These are phyloP conservation scores for Pogonophryne albipinna DNA, from an alignment of 2,797 vertebrate species.

Conservation along the genomic window DNA sequence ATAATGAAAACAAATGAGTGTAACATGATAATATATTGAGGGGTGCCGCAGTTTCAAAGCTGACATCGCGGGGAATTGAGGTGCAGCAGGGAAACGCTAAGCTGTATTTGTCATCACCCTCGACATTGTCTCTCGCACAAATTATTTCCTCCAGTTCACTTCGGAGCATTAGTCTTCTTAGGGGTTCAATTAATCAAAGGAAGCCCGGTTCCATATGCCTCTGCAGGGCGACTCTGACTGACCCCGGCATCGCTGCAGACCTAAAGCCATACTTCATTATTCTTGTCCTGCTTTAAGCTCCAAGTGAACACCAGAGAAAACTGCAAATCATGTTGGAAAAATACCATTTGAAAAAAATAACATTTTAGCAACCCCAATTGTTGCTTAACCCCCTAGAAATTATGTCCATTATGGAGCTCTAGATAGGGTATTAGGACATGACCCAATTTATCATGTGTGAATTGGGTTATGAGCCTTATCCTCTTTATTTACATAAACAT, in stretches of 20 bases:
- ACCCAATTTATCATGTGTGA: constrained; percentile 64
- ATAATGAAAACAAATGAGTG: constrained; percentile 86
- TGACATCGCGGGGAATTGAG: constrained; percentile 74
- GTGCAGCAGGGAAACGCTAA: constrained; percentile 80
- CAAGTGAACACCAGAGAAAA: constrained; percentile 35
- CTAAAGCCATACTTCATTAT: constrained; percentile 50
- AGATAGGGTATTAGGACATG: constrained; percentile 61
- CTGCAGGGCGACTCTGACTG: constrained; percentile 57
- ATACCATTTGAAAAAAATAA: constrained; percentile 42
- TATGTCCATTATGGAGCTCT: constrained; percentile 48
- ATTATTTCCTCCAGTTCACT: constrained; percentile 81
- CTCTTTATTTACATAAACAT: constrained; percentile 70
- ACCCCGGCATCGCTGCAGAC: constrained; percentile 47
- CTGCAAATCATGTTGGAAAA: constrained; percentile 56
- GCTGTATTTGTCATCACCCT: constrained; percentile 85
- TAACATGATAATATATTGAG: constrained; percentile 83
- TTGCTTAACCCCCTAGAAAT: constrained; percentile 40
- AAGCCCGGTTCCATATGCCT: constrained; percentile 72
- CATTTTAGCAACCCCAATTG: constrained; percentile 38
- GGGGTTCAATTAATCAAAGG: constrained; percentile 78
- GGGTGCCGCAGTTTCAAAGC: constrained; percentile 75
- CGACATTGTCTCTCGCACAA: constrained; percentile 78
- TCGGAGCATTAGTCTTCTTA: constrained; percentile 76
- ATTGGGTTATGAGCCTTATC: constrained; percentile 60
- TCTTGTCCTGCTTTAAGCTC: constrained; percentile 35